These are phyloP conservation scores for Chiloscyllium plagiosum DNA, from an alignment of 2,113 vertebrate species.

Conservation along the genomic window DNA sequence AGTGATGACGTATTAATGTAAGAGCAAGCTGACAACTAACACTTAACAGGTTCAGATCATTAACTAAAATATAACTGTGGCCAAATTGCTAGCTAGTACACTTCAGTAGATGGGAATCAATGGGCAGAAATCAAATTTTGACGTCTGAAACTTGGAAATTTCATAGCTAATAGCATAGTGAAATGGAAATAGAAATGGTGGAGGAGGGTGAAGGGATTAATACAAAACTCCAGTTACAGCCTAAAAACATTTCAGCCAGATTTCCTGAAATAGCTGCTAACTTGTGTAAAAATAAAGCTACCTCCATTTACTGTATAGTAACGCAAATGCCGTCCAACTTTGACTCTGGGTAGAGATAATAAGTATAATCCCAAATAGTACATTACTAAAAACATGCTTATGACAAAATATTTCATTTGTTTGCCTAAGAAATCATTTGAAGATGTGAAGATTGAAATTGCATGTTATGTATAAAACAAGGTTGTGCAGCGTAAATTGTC, in stretches of 20 bases:
- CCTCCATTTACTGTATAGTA: neutral
- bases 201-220: neutral
- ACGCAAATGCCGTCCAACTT: neutral
- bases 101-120: neutral
- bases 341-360: neutral
- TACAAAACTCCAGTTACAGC: neutral
- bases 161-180: neutral
- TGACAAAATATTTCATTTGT: neutral
- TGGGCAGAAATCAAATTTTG: neutral
- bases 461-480: neutral
- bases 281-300: neutral
- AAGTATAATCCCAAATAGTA: neutral
- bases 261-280: neutral
- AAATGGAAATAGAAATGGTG: neutral
- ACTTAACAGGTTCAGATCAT: neutral
- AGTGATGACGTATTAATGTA: neutral
- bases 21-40: neutral
- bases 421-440: neutral
- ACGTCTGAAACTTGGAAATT: neutral
- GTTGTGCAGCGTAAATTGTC: neutral
- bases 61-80: neutral
- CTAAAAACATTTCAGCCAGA: neutral
- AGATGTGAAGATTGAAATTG: neutral
- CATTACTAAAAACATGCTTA: neutral
- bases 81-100: neutral